Base-by-base conservation (phyloP, 1,140 invertebrate genomes). In the Neodiprion fabricii region DNA sequence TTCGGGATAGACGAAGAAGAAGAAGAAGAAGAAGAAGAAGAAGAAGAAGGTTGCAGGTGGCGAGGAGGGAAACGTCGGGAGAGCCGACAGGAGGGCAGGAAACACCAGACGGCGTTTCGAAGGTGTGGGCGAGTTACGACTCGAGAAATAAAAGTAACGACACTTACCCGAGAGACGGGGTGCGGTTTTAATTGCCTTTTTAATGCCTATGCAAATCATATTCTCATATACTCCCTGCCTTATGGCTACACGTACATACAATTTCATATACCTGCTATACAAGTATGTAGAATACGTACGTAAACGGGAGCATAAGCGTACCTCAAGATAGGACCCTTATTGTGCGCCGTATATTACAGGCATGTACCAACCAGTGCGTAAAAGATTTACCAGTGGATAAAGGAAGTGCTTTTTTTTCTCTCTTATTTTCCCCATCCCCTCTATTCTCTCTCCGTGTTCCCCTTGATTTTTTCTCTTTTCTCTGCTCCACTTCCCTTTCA, bases 171-270 rank as follows among this genome's bases (percentile, higher is more conserved):
- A 77, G 77, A 47, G 12, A 48, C 49, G 47, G 71, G 74, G 53
- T 61, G 53, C 53, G 53, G 78, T 82, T 82, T 84, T 84, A 84
- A 83, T 84, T 80, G 79, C 77, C 40, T 81, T 82, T 83, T 83
- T 82, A 80, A 83, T 78, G 82, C 77, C 79, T 81, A 82, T 83
- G 82, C 81, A 82, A 81, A 82, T 84, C 74, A 78, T 73, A 78
- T 78, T 76, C 77, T 76, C 67, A 50, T 8, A 40, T 40, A 40
- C 28, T 40, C 5, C 28, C 28, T 40, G 28, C 28, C 28, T 40
- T 40, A 40, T 40, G 28, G 28, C 28, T 40, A 40, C 28, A 40
- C 28, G 28, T 40, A 40, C 5, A 40, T 40, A 40, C 28, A 3
- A 5, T 3, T 40, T 3, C 28, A 40, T 40, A 40, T 40, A 40